Percentiles rank a stretch among this genome's conserved stretches.
Evolutionary conservation across 35 echinoderm and acorn worm genomes (phyloP).

Genomic region (Heliocidaris erythrogramma): DNA sequence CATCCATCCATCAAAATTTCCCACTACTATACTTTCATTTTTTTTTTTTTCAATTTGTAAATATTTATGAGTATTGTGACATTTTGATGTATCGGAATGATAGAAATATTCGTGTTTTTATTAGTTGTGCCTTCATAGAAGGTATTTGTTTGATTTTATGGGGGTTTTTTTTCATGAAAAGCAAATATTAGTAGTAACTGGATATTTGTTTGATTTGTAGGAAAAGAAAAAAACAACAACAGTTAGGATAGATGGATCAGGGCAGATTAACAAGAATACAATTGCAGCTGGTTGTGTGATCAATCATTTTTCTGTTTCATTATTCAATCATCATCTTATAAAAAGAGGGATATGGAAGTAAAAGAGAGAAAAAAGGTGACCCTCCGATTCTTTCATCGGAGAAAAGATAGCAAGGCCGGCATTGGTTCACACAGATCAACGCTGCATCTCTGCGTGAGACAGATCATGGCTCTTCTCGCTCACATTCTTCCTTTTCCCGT

Average conservation of each 20-base stretch:
- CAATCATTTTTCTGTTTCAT: neutral
- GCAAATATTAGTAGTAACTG: neutral
- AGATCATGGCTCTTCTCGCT: neutral
- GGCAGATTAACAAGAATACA: neutral
- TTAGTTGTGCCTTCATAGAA: too few species aligned
- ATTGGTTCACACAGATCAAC: neutral
- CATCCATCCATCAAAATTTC: too few species aligned
- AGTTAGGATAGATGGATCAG: neutral
- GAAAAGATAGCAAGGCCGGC: neutral
- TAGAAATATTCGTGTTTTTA: too few species aligned
- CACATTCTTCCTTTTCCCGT: neutral
- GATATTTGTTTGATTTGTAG: neutral
- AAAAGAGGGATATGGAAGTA: neutral
- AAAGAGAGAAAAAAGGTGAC: neutral
- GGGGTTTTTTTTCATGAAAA: neutral
- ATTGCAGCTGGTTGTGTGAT: slow-evolving; percentile 1
- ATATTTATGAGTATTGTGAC: too few species aligned
- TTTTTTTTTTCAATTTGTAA: too few species aligned
- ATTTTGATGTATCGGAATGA: too few species aligned
- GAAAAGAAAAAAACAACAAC: neutral
- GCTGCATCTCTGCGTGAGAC: neutral
- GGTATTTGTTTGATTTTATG: neutral
- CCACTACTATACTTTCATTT: too few species aligned
- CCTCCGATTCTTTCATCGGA: neutral
- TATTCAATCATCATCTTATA: neutral